Conservation (phyloP, 1,140 invertebrate species). For the Calephelis nemesis region DNA sequence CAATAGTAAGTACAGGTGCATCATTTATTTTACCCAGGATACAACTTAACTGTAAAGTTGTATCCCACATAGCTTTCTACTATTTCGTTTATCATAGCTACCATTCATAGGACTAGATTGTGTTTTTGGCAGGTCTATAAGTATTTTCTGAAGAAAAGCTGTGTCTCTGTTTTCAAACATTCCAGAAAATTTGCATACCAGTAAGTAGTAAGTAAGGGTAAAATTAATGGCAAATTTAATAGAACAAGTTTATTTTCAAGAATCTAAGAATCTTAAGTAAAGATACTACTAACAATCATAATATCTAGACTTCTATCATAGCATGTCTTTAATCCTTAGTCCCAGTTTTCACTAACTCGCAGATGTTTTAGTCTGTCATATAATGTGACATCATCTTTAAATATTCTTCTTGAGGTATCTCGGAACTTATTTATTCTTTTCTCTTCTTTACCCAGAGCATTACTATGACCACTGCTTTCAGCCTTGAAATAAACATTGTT, state of each 20-base stretch:
- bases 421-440: slow-evolving; percentile 36
- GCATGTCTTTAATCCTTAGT: slow-evolving; percentile 29
- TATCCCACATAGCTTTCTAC: too few species aligned
- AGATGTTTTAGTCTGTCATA: slow-evolving; percentile 61
- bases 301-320: neutral
- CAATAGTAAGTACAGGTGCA: too few species aligned
- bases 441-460: slow-evolving; percentile 58
- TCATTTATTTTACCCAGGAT: too few species aligned
- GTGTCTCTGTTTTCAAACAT: too few species aligned
- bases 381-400: slow-evolving; percentile 68
- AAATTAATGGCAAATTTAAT: too few species aligned
- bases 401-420: slow-evolving; percentile 42
- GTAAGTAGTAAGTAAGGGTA: too few species aligned
- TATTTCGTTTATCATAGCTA: too few species aligned
- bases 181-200: too few species aligned
- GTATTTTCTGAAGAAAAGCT: too few species aligned
- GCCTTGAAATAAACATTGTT: slow-evolving; percentile 45
- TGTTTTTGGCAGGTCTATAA: too few species aligned
- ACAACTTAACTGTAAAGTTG: too few species aligned
- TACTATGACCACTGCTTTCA: slow-evolving; percentile 60
- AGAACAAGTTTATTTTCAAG: neutral
- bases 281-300: neutral
- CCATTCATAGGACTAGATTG: too few species aligned
- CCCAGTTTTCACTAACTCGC: slow-evolving; percentile 60
- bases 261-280: neutral